Conservation (phyloP, 2,888 invertebrate genomes). For the Nudaria mundana region DNA sequence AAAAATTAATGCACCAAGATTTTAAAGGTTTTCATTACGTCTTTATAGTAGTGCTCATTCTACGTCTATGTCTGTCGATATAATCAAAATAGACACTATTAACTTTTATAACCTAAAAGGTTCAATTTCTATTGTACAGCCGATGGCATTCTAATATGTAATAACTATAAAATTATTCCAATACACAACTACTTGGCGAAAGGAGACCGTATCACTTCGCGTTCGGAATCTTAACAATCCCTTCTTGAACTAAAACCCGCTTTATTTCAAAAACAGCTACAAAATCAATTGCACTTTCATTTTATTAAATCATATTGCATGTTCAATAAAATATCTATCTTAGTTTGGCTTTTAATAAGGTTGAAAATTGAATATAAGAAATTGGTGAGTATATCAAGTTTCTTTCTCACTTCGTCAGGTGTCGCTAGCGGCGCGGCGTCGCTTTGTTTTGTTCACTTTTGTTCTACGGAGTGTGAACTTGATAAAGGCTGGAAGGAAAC, state of each 20-base stretch:
- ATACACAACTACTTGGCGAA: constrained; percentile 76
- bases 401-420: constrained; percentile 78
- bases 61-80: too few species aligned
- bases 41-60: too few species aligned
- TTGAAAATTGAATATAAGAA: constrained; percentile 30
- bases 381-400: constrained; percentile 61
- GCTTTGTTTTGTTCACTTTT: constrained; percentile 73
- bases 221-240: constrained; percentile 66
- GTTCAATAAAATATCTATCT: constrained; percentile 17
- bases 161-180: constrained; percentile 79
- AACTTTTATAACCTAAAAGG: constrained; percentile 10
- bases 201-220: constrained; percentile 72
- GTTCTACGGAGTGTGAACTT: constrained; percentile 75
- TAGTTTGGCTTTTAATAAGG: constrained; percentile 7
- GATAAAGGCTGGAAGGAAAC: constrained; percentile 69
- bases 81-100: too few species aligned
- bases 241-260: constrained; percentile 37
- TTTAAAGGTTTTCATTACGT: too few species aligned
- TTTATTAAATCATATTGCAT: constrained; percentile 13
- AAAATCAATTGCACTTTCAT: constrained; percentile 20
- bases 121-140: constrained; percentile 34
- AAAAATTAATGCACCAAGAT: constrained; percentile 25
- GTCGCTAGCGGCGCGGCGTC: constrained; percentile 73
- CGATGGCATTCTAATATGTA: constrained; percentile 69
- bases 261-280: constrained; percentile 38